These are phyloP conservation scores for Dicerorhinus sumatrensis DNA, from an alignment of 2,113 vertebrate genomes.

Conservation along the genomic window DNA sequence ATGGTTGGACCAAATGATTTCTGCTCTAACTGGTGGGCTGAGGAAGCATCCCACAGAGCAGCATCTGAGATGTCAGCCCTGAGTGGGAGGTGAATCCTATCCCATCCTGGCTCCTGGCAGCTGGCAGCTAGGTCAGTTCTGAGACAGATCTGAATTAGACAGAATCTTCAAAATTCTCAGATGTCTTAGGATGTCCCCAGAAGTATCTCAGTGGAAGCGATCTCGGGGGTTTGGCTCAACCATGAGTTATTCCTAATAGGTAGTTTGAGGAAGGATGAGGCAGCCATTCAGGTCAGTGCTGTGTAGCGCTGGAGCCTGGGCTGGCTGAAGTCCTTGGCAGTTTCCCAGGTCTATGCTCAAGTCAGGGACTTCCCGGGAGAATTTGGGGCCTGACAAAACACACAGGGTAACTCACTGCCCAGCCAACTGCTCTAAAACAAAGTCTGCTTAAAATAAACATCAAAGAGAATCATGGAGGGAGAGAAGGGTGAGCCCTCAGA, in stretches of 20 bases:
- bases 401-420: neutral
- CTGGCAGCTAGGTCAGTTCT: neutral
- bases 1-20: neutral
- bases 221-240: neutral
- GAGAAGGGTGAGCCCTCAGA: neutral
- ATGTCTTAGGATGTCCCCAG: neutral
- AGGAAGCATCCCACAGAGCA: neutral
- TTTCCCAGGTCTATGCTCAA: neutral
- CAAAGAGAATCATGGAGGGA: neutral
- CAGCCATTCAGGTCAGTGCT: neutral
- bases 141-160: neutral
- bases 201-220: neutral
- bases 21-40: neutral
- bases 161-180: neutral
- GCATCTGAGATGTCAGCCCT: neutral
- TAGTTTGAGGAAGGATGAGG: neutral
- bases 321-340: neutral
- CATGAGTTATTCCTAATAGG: neutral
- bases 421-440: neutral
- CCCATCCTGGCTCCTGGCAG: fast-evolving
- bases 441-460: neutral
- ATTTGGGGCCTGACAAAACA: neutral
- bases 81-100: neutral
- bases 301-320: too few species aligned
- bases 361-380: neutral